These are phyloP conservation scores for Asteroscopus sphinx DNA, from an alignment of 2,888 invertebrate species.

Conservation along the genomic window DNA sequence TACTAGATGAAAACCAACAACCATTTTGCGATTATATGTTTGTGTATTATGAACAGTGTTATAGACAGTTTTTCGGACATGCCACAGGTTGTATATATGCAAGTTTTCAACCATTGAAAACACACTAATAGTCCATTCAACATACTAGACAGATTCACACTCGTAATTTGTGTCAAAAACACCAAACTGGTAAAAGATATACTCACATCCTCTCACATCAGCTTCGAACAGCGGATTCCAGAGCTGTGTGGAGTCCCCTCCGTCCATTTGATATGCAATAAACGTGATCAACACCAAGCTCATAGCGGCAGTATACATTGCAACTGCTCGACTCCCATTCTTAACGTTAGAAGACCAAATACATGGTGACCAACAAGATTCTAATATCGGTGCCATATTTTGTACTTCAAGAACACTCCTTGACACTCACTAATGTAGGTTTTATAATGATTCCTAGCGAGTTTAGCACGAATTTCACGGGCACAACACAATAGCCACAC, in stretches of 20 bases:
- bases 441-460: not conserved
- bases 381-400: slow-evolving; percentile 88
- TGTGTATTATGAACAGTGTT: too few species aligned
- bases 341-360: slow-evolving; percentile 95
- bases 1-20: too few species aligned
- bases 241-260: slow-evolving; percentile 97
- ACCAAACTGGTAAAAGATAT: not conserved
- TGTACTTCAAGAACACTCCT: slow-evolving; percentile 8
- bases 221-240: slow-evolving; percentile 97
- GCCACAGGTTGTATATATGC: too few species aligned
- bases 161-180: too few species aligned
- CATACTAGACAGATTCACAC: too few species aligned
- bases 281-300: slow-evolving; percentile 93
- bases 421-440: not conserved
- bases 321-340: slow-evolving; percentile 94
- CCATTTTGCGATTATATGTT: too few species aligned
- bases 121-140: too few species aligned
- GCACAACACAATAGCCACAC: slow-evolving; percentile 51
- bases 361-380: slow-evolving; percentile 96
- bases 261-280: slow-evolving; percentile 93
- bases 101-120: too few species aligned
- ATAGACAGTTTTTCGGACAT: too few species aligned
- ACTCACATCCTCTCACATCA: slow-evolving; percentile 93
- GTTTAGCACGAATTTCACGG: slow-evolving; percentile 1
- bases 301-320: slow-evolving; percentile 93